Evolutionary conservation across 2,888 invertebrate genomes (phyloP), one percentile per base, ranked within the genome.

Genomic region (Lamproptera curius): DNA sequence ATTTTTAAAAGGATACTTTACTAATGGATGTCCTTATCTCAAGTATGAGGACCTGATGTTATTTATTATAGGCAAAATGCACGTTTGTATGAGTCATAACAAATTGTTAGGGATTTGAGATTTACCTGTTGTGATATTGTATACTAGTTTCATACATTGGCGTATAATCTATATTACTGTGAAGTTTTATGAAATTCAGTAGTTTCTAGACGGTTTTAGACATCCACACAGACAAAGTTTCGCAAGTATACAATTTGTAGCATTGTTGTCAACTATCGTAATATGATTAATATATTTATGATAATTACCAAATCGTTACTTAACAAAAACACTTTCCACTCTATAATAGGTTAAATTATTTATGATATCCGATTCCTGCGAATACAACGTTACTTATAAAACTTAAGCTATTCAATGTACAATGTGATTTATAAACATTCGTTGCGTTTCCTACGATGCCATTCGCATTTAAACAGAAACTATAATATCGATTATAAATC

Each of bases 401-500:
- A 8, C 4, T 4, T 23, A 23, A 23, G 8, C 23, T 8, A 6
- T 23, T 23, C 23, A 23, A 23, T 8, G 23, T 23, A 6, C 23
- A 23, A 23, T 23, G 8, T 10, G 28, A 28, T 28, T 9, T 28
- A 28, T 2, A 28, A 28, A 8, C 6, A 28, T 10, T 28, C 9
- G 28, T n/a, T 8, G 28, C 10, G 10, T 10, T 10, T 28, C 8
- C 23, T 23, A 8, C 23, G 46, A 31, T n/a, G 31, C 16, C 42
- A 23, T 42, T 42, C 42, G 15, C 16, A 42, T 39, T 48, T 42
- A 33, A 42, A 48, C 42, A 34, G 23, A 28, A 42, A 8, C 34
- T 42, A n/a, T 47, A 14, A 20, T n/a, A 34, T 48, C 34, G 42
- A 55, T 48, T 48, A 42, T 48, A 48, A 48, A 48, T 50, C n/a